Conservation (phyloP, 2,797 vertebrate genomes). For the Pseudomugil tenellus region DNA sequence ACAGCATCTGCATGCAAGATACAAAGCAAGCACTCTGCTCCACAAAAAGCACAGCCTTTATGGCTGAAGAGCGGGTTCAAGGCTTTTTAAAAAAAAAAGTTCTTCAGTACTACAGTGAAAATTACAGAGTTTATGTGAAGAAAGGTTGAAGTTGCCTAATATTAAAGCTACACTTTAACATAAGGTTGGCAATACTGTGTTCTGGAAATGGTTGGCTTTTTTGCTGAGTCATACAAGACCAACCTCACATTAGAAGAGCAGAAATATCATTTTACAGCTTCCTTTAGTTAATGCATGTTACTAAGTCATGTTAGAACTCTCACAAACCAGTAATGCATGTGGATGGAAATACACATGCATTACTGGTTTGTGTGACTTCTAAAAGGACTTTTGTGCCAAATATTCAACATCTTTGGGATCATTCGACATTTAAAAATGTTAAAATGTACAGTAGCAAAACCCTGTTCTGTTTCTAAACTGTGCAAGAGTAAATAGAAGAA, state of each 20-base stretch:
- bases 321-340: background rate
- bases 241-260: background rate
- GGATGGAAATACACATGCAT: background rate
- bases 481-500: background rate
- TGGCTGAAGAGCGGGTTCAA: background rate
- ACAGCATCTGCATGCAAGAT: slow-evolving; percentile 61
- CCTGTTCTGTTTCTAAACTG: slow-evolving; percentile 19
- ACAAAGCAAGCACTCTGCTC: slow-evolving; percentile 20
- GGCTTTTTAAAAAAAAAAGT: background rate
- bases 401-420: background rate
- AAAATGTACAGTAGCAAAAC: slow-evolving; percentile 7
- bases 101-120: background rate
- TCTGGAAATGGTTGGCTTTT: background rate
- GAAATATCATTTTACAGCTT: background rate
- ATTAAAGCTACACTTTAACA: background rate
- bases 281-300: background rate
- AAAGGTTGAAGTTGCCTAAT: background rate
- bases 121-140: background rate
- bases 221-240: background rate
- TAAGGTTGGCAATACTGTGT: background rate
- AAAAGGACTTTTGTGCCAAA: background rate
- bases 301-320: slow-evolving; percentile 4
- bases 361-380: too few species aligned
- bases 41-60: slow-evolving; percentile 8
- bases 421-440: background rate